phyloP scores from a whole-genome alignment of 2,797 vertebrate genomes.

The Thalassophryne amazonica region DNA sequence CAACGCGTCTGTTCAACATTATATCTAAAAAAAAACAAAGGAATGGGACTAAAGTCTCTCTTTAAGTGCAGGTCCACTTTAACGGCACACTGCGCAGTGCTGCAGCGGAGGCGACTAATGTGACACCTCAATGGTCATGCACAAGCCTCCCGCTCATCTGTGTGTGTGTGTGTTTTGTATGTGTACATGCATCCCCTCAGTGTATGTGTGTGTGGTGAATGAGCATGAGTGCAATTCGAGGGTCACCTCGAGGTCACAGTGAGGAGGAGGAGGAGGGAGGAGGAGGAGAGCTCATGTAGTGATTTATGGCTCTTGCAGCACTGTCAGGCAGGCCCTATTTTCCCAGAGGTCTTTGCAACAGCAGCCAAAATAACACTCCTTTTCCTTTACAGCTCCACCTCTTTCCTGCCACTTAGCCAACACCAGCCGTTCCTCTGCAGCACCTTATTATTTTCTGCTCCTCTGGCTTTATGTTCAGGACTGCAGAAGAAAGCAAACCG shows the following conservation, averaged over 20 bases:
- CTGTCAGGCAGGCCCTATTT: constrained; percentile 59
- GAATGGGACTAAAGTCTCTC: too few relatives aligned
- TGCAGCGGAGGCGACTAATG: neutral
- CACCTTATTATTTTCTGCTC: constrained; percentile 16
- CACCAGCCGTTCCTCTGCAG: constrained; percentile 6
- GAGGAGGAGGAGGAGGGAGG: constrained; percentile 54
- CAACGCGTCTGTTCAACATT: too few relatives aligned
- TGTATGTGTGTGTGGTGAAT: constrained; percentile 1
- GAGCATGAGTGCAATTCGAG: constrained; percentile 8
- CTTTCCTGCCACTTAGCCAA: constrained; percentile 14
- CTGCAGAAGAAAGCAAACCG: constrained; percentile 5
- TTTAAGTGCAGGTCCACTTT: too few relatives aligned
- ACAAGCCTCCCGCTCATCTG: neutral
- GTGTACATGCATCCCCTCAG: neutral
- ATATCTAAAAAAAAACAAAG: too few relatives aligned
- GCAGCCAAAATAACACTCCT: constrained; percentile 60
- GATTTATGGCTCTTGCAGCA: constrained; percentile 70
- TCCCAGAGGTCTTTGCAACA: constrained; percentile 67
- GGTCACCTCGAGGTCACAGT: constrained; percentile 57
- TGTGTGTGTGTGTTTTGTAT: neutral
- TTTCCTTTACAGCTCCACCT: constrained; percentile 31
- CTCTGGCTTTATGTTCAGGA: constrained; percentile 6
- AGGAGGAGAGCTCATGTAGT: constrained; percentile 49
- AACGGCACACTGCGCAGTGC: too few relatives aligned
- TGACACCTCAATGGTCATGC: constrained; percentile 5